Conservation (phyloP, 2,888 invertebrate genomes). For the Acronicta alni region DNA sequence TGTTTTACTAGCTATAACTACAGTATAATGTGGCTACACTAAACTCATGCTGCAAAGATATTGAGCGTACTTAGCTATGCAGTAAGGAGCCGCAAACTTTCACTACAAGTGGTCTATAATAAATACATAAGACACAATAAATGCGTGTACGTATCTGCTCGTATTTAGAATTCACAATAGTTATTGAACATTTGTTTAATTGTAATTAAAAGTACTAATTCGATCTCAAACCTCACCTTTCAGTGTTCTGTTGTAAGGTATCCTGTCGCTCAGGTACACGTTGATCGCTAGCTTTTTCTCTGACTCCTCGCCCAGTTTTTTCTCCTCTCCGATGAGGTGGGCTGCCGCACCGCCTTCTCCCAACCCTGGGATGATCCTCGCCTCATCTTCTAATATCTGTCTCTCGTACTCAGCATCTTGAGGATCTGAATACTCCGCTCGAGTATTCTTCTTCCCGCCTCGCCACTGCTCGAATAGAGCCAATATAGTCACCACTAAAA, state of each 20-base stretch:
- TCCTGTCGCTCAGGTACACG: conserved; percentile 95
- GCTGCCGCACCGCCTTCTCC: conserved; percentile 93
- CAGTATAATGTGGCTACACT: no score
- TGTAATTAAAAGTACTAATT: conserved; percentile 5
- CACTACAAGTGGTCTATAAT: neutral
- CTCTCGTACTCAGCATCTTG: conserved; percentile 78
- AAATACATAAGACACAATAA: neutral
- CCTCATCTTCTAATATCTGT: conserved; percentile 90
- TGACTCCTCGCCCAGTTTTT: conserved; percentile 91
- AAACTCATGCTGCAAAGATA: neutral
- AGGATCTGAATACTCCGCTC: conserved; percentile 64
- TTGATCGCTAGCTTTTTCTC: conserved; percentile 96
- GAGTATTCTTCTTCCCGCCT: conserved; percentile 74
- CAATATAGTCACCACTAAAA: conserved; percentile 75
- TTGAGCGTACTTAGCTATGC: neutral
- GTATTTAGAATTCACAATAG: neutral
- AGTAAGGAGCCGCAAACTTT: conserved; percentile 2
- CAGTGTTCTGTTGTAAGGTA: conserved; percentile 94
- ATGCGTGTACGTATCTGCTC: neutral
- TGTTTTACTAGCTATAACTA: no score
- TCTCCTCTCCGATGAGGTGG: conserved; percentile 91
- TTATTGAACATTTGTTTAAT: neutral
- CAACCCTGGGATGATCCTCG: conserved; percentile 91
- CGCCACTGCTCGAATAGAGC: conserved; percentile 82
- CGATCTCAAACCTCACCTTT: conserved; percentile 80